phyloP scores from a whole-genome alignment of 2,888 invertebrate species.

The Eupithecia abbreviata region DNA sequence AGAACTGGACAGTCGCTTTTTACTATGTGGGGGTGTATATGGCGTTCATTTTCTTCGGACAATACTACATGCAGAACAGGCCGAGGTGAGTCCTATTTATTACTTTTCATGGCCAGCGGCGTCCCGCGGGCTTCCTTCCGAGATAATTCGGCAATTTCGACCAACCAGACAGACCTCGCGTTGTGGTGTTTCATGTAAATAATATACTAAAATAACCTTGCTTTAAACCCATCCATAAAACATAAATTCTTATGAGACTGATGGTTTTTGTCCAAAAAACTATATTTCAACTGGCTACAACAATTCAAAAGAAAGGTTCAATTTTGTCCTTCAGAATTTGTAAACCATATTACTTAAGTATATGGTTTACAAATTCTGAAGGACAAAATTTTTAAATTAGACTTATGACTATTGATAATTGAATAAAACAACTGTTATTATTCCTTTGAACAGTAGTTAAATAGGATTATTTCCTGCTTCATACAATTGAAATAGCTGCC shows the following conservation, averaged over 20 bases:
- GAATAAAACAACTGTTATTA: background rate
- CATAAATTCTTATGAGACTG: too few species aligned
- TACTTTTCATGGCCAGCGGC: slow-evolving; percentile 2
- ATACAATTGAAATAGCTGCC: background rate
- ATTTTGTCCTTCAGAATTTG: background rate
- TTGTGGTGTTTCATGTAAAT: background rate
- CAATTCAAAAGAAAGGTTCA: background rate
- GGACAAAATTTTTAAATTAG: background rate
- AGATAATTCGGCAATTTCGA: background rate
- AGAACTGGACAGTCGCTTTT: slow-evolving; percentile 97
- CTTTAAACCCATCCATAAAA: background rate
- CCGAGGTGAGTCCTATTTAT: slow-evolving; percentile 84
- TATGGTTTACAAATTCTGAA: too few species aligned
- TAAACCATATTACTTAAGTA: background rate
- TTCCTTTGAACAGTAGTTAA: background rate
- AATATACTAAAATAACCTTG: background rate
- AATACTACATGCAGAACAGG: slow-evolving; percentile 96
- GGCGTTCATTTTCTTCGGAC: slow-evolving; percentile 96
- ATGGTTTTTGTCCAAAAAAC: background rate
- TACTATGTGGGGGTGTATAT: slow-evolving; percentile 95
- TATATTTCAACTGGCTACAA: background rate
- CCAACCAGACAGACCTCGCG: background rate
- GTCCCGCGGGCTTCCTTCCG: slow-evolving; percentile 4
- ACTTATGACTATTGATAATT: background rate
- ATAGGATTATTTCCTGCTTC: background rate